Base-by-base conservation (phyloP, 1,140 invertebrate species). In the Hermetia illucens region DNA sequence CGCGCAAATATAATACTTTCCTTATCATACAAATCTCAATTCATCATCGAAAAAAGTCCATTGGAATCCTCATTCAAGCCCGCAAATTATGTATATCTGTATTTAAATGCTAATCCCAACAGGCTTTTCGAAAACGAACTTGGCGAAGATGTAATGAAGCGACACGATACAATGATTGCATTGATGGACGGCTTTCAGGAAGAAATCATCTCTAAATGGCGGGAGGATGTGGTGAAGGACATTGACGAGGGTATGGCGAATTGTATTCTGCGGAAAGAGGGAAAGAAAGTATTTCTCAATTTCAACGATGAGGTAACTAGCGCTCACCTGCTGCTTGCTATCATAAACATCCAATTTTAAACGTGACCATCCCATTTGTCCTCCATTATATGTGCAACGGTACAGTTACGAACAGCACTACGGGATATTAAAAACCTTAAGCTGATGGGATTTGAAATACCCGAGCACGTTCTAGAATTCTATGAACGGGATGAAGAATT, bases 401-500 rank as follows among this genome's bases (percentile, higher is more conserved):
- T 31, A 19, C 17, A 38, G 21, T 42, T 57, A 5, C 39, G 42
- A 34, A 42, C 36, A 21, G 45, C 49, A 9, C 35, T 57, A 3
- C 53, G 55, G n/a, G 50, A 57, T 25, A 52, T 49, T 2, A 51
- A 51, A 41, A 39, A 48, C 1, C 33, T 55, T 10, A 44, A 44
- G 0, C 21, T 51, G 12, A 39, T 57, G 9, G 44, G 44, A 5
- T 48, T 41, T 15, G 46, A 49, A 4, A 31, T 57, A 8, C 44
- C 48, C 0, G 39, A 42, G 10, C 37, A 47, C 8, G 33, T 52
- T 4, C 22, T 58, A 10, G 51, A 63, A 33, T 52, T 72, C 19
- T 66, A 68, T 3, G 44, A 55, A 19, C 62, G 65, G 46, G 71
- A 66, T 1, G 38, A 59, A n/a, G 49, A 63, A 15, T 48, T 77